These are phyloP conservation scores for Drosophila dives DNA, from an alignment of 2,888 invertebrate species.

Conservation along the genomic window DNA sequence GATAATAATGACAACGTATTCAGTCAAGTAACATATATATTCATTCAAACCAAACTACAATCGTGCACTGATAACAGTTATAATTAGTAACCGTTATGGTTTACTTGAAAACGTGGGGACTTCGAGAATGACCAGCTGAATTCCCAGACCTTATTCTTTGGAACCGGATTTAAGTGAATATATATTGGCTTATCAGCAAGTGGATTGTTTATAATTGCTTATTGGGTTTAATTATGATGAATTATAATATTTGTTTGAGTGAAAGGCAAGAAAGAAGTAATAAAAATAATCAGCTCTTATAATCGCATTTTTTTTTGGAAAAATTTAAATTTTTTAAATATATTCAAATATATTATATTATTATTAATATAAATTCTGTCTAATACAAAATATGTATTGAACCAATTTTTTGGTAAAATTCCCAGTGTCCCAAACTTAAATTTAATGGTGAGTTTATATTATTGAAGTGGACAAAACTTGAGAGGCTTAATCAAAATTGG, in stretches of 20 bases:
- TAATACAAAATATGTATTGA: not conserved
- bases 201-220: not conserved
- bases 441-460: constrained; percentile 1
- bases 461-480: not conserved
- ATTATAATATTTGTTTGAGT: too few species aligned
- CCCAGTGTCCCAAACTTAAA: not conserved
- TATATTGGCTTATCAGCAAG: not conserved
- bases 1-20: constrained; percentile 44
- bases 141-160: constrained; percentile 28
- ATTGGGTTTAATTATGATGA: not conserved
- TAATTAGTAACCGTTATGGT: not conserved
- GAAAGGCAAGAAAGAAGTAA: not conserved
- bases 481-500: constrained; percentile 18
- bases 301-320: not conserved
- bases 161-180: not conserved
- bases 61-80: constrained; percentile 31
- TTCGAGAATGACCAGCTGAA: constrained; percentile 20
- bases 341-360: not conserved
- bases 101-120: not conserved
- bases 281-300: not conserved
- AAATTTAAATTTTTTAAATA: not conserved
- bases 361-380: too few species aligned
- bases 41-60: not conserved
- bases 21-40: constrained; percentile 10
- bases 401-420: not conserved